Percentiles rank a stretch among this genome's conserved stretches.
phyloP scores from a whole-genome alignment of 2,888 invertebrate species.

The Volucella zonaria region DNA sequence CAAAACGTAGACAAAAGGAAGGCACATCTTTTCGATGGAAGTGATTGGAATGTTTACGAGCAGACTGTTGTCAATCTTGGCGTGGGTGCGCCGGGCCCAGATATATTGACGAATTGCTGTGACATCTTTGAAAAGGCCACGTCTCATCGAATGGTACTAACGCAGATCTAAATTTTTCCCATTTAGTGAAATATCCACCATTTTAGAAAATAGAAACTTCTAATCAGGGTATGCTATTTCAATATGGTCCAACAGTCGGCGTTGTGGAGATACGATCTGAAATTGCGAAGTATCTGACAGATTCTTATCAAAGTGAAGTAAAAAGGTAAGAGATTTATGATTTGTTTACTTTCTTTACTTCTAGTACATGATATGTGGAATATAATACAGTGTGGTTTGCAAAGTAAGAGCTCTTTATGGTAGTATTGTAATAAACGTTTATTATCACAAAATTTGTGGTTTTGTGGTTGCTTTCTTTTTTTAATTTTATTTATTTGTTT shows the following conservation, averaged over 20 bases:
- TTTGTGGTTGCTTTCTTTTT: too few relatives aligned
- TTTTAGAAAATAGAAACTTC: constrained; percentile 77
- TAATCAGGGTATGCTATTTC: constrained; percentile 82
- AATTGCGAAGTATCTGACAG: constrained; percentile 83
- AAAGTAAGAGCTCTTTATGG: not conserved
- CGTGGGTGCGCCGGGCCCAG: constrained; percentile 84
- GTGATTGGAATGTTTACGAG: constrained; percentile 83
- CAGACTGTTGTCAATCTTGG: constrained; percentile 82
- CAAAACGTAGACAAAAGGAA: constrained; percentile 75
- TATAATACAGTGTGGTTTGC: not conserved
- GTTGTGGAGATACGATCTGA: constrained; percentile 83
- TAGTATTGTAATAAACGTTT: too few relatives aligned
- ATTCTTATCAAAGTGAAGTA: constrained; percentile 82
- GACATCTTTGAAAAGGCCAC: constrained; percentile 83
- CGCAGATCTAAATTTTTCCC: constrained; percentile 2
- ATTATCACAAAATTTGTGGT: too few relatives aligned
- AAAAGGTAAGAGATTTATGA: constrained; percentile 78
- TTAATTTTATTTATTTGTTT: too few relatives aligned
- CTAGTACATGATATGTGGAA: too few relatives aligned
- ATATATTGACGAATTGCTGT: constrained; percentile 83
- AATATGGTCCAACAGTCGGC: constrained; percentile 84
- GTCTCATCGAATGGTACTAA: constrained; percentile 82
- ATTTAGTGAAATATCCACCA: not conserved
- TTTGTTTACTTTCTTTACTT: not conserved
- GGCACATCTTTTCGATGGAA: constrained; percentile 83